phyloP scores from a whole-genome alignment of 2,888 invertebrate genomes.

The Zygaena filipendulae region DNA sequence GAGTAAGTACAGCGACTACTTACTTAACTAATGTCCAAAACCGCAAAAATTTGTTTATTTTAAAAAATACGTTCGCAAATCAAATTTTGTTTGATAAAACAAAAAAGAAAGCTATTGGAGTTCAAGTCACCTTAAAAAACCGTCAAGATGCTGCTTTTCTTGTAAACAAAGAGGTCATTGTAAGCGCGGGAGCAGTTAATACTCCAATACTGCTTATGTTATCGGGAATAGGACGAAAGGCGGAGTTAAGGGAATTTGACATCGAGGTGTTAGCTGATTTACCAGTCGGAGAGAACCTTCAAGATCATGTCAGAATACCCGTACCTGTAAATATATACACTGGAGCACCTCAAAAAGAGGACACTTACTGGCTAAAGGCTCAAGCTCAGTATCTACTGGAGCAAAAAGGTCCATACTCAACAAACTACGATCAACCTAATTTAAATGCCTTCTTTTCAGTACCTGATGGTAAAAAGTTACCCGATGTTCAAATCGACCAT shows the following conservation, averaged over 20 bases:
- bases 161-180: constrained; percentile 40
- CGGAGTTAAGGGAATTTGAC: constrained; percentile 30
- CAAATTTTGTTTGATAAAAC: constrained; percentile 28
- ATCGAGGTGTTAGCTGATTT: constrained; percentile 36
- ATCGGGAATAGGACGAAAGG: constrained; percentile 47
- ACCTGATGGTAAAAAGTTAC: constrained; percentile 31
- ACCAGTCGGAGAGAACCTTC: constrained; percentile 55
- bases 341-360: constrained; percentile 32
- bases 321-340: constrained; percentile 42
- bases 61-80: constrained; percentile 37
- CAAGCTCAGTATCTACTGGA: constrained; percentile 45
- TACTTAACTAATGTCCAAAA: constrained; percentile 39
- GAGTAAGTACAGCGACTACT: constrained; percentile 67
- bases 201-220: constrained; percentile 45
- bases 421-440: constrained; percentile 51
- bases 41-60: constrained; percentile 38
- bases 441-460: constrained; percentile 51
- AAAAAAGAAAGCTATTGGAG: constrained; percentile 29
- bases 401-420: constrained; percentile 44
- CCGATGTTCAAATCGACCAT: constrained; percentile 55
- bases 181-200: constrained; percentile 47
- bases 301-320: constrained; percentile 56
- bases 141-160: constrained; percentile 29
- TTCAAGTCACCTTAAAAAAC: constrained; percentile 29
- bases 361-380: constrained; percentile 41